Conservation (phyloP, 2,797 vertebrate genomes). For the Hydrophis major region DNA sequence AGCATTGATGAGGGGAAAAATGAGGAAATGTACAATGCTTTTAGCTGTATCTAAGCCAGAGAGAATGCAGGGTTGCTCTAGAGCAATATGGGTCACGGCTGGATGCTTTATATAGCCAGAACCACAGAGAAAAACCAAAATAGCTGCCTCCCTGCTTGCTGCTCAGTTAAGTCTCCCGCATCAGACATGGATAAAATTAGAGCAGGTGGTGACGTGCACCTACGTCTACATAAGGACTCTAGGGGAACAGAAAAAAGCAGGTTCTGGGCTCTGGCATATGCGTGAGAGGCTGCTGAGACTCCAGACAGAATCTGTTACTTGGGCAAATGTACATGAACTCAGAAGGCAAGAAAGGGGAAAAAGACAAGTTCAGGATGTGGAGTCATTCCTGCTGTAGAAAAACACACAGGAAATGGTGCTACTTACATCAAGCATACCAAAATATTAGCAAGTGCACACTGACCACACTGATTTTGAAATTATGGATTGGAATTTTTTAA, state of each 20-base stretch:
- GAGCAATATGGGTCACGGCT: constrained; percentile 73
- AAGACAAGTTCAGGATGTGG: not conserved
- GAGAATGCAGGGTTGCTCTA: constrained; percentile 54
- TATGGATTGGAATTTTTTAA: rapidly evolving
- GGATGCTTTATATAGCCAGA: constrained; percentile 86
- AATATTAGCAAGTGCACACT: not conserved
- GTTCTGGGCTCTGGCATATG: constrained; percentile 67
- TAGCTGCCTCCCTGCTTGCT: constrained; percentile 89
- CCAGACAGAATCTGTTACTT: constrained; percentile 62
- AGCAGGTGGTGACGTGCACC: constrained; percentile 88
- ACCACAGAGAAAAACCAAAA: constrained; percentile 80
- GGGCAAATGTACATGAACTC: constrained; percentile 28
- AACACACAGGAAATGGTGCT: not conserved
- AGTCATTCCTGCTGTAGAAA: not conserved
- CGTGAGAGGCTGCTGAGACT: constrained; percentile 64
- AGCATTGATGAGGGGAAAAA: rapidly evolving
- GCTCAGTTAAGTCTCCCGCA: constrained; percentile 91
- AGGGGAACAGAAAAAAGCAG: constrained; percentile 75
- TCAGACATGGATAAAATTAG: constrained; percentile 95
- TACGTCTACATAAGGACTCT: constrained; percentile 88
- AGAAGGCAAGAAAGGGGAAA: constrained; percentile 29
- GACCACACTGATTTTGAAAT: not conserved
- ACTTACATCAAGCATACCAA: not conserved
- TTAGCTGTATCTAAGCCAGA: constrained; percentile 42
- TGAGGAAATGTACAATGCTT: constrained; percentile 52